Evolutionary conservation across 2,797 vertebrate genomes (phyloP), one percentile per base, ranked within the genome.

Genomic region (Siniperca undulata): DNA sequence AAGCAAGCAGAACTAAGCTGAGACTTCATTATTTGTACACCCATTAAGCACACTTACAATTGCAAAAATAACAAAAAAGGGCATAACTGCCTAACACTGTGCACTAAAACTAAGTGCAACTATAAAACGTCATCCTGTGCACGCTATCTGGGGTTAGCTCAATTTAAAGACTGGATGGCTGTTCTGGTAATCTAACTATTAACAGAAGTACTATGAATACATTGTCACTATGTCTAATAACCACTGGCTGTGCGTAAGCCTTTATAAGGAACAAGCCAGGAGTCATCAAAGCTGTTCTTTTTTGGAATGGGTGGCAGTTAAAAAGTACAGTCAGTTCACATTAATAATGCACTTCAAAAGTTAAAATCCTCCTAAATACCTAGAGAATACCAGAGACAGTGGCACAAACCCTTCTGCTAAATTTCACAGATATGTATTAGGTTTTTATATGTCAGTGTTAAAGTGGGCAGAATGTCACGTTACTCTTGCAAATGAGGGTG

Each of bases 371-470:
- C 82, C 78, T 78, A 89, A 91, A 83, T 81, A 90, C 89, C 79
- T 27, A 83, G 92, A 92, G 89, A 90, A 91, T 66, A 91, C 91
- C 92, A 89, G 86, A 91, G 87, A 86, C 89, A 93, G 93, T 95
- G 94, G 94, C 92, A 90, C 93, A 94, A 94, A 93, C 92, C 90
- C 93, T 91, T 93, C 91, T 93, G 93, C 93, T 93, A 88, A 93
- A 93, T 94, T 93, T 94, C 85, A 95, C 93, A 95, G 93, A 94
- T 93, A 92, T 89, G 91, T 92, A 94, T 94, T 90, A 94, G 91
- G 88, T 88, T 92, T 94, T 94, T 92, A 92, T 86, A 90, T 73
- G 90, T 88, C 91, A 93, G 93, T 92, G 91, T 95, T 88, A 95
- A 94, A 91, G 92, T 84, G 84, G 86, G 89, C 88, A 93, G 91